Evolutionary conservation across 2,888 invertebrate species (phyloP).

Genomic region (Congeria kusceri): DNA sequence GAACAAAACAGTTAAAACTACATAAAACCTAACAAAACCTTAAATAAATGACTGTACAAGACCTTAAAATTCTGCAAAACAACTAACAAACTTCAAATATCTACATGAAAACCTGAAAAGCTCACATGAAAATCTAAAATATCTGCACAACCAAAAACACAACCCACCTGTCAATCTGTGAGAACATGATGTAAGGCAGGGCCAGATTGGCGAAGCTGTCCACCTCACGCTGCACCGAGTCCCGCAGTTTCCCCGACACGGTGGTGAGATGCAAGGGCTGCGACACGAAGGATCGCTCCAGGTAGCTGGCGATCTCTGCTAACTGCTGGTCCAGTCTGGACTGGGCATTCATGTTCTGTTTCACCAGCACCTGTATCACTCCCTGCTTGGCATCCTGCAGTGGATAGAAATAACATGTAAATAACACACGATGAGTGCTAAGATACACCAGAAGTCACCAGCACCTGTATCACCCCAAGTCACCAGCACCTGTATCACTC

Average conservation of each 20-base stretch:
- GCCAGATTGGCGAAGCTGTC: slow-evolving; percentile 73
- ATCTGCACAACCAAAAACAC: neutral
- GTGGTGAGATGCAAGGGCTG: slow-evolving; percentile 67
- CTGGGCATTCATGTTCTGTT: slow-evolving; percentile 75
- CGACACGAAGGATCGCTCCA: slow-evolving; percentile 66
- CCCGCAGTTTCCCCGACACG: slow-evolving; percentile 61
- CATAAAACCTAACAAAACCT: too few relatives aligned
- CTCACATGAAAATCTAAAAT: neutral
- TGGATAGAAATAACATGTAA: neutral
- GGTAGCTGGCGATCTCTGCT: slow-evolving; percentile 74
- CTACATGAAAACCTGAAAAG: too few relatives aligned
- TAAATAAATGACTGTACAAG: too few relatives aligned
- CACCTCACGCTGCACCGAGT: slow-evolving; percentile 69
- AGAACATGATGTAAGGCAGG: slow-evolving; percentile 73
- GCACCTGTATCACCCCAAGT: too few relatives aligned
- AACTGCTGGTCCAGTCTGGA: slow-evolving; percentile 73
- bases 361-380: slow-evolving; percentile 75
- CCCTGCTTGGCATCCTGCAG: slow-evolving; percentile 78
- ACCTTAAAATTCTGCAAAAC: neutral
- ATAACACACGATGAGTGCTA: too few relatives aligned
- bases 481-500: too few relatives aligned
- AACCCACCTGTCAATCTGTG: slow-evolving; percentile 73
- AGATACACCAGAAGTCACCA: too few relatives aligned
- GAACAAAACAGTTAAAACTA: too few relatives aligned
- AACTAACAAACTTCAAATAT: neutral